A percentile compares a stretch with the other conserved stretches of the same genome.
phyloP scores from a whole-genome alignment of 2,113 vertebrate genomes.

The Lampris incognitus region DNA sequence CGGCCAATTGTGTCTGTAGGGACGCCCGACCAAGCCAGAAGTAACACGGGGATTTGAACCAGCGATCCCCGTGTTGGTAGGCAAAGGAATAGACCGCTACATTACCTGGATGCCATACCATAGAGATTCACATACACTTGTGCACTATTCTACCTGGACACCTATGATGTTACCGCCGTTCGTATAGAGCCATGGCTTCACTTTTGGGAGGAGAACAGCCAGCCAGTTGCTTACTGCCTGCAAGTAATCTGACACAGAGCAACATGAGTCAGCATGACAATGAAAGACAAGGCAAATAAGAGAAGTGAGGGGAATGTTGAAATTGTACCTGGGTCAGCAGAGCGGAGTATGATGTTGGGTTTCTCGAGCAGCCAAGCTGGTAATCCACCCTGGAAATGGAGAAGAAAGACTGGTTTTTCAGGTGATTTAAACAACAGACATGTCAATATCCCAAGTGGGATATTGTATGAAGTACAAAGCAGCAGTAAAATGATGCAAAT shows the following conservation, averaged over 20 bases:
- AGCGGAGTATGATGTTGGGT: constrained; percentile 87
- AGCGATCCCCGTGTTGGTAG: too few species aligned
- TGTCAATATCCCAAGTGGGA: neutral
- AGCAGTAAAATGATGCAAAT: too few species aligned
- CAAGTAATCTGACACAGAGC: constrained; percentile 85
- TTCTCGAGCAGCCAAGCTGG: constrained; percentile 94
- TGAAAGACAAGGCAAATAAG: neutral
- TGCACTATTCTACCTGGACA: constrained; percentile 85
- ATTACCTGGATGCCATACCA: too few species aligned
- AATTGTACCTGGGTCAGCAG: constrained; percentile 86
- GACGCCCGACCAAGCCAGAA: too few species aligned
- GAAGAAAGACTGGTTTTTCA: neutral
- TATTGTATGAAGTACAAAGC: neutral
- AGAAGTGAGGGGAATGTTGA: neutral
- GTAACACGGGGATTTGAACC: too few species aligned
- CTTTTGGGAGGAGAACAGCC: constrained; percentile 88
- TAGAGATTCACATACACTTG: neutral
- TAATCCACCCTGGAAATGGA: constrained; percentile 88
- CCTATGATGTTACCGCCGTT: constrained; percentile 95
- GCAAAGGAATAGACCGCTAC: too few species aligned
- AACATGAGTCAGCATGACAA: constrained; percentile 2
- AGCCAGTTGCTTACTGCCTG: constrained; percentile 91
- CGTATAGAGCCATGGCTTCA: constrained; percentile 88
- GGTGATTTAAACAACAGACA: neutral
- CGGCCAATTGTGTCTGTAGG: too few species aligned